Conservation (phyloP, 2,797 vertebrate genomes). For the Myotis myotis region DNA sequence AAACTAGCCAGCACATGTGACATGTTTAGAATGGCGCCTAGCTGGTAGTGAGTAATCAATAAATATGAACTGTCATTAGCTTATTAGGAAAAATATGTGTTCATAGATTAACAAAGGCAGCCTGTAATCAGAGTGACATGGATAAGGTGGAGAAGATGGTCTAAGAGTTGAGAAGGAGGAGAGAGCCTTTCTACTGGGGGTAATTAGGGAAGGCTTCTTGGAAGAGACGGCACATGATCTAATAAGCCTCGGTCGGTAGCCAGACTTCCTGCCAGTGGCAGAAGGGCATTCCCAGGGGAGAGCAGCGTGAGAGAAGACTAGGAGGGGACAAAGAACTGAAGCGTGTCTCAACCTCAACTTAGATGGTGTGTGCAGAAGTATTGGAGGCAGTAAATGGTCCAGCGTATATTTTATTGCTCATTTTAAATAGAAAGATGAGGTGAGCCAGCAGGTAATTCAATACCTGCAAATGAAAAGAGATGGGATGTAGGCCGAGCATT, state of each 20-base stretch:
- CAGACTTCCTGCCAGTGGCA: not conserved
- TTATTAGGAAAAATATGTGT: not conserved
- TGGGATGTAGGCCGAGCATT: not conserved
- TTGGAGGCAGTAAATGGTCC: constrained; percentile 38
- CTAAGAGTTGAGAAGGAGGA: not conserved
- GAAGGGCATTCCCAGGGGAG: not conserved
- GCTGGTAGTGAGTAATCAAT: not conserved
- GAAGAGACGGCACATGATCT: not conserved
- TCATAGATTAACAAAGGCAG: not conserved
- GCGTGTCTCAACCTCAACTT: not conserved
- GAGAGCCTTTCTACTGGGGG: not conserved
- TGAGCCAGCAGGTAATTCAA: constrained; percentile 64
- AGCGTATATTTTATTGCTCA: constrained; percentile 58
- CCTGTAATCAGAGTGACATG: not conserved
- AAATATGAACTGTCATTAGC: not conserved
- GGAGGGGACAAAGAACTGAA: not conserved
- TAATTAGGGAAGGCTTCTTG: constrained; percentile 19
- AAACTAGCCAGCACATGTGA: not conserved
- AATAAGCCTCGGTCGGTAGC: not conserved
- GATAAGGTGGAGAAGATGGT: not conserved
- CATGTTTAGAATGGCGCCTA: not conserved
- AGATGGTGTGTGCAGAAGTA: not conserved
- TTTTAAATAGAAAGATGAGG: constrained; percentile 72
- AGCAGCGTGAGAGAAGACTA: not conserved
- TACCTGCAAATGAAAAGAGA: constrained; percentile 67